These are phyloP conservation scores for Hyposoter dolosus DNA, from an alignment of 2,888 invertebrate species.

Conservation along the genomic window DNA sequence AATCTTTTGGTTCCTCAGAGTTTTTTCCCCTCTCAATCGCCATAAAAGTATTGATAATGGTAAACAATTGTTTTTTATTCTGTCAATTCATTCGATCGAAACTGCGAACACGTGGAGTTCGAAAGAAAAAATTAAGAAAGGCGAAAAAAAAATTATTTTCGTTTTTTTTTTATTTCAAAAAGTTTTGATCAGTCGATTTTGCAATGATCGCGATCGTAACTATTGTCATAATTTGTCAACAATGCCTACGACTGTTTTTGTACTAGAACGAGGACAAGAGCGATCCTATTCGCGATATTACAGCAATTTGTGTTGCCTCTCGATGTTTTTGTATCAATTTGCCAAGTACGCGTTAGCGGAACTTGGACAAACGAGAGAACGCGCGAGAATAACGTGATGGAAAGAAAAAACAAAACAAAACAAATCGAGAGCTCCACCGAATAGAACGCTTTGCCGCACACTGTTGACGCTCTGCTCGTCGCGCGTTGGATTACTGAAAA, in stretches of 20 bases:
- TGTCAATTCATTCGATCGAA: not conserved
- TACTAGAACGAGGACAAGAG: not conserved
- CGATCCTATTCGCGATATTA: not conserved
- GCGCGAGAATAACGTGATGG: constrained; percentile 1
- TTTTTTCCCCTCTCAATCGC: not conserved
- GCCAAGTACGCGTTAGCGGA: not conserved
- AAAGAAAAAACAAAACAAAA: not conserved
- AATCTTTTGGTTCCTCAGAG: not conserved
- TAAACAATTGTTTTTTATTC: not conserved
- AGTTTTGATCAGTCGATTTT: not conserved
- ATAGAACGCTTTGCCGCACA: constrained; percentile 14
- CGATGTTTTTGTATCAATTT: constrained; percentile 1
- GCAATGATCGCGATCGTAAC: not conserved
- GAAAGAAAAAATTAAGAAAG: not conserved
- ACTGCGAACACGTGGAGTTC: not conserved
- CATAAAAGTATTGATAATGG: not conserved
- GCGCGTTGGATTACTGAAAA: constrained; percentile 22
- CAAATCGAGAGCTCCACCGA: not conserved
- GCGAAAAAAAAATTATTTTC: not conserved
- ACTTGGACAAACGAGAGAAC: constrained; percentile 19
- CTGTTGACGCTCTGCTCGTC: constrained; percentile 15
- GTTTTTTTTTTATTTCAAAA: not conserved
- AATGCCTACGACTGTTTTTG: not conserved
- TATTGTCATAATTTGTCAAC: not conserved
- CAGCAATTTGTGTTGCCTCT: not conserved